Evolutionary conservation across 2,797 vertebrate genomes (phyloP).

Genomic region (Sebastes hubbsi): DNA sequence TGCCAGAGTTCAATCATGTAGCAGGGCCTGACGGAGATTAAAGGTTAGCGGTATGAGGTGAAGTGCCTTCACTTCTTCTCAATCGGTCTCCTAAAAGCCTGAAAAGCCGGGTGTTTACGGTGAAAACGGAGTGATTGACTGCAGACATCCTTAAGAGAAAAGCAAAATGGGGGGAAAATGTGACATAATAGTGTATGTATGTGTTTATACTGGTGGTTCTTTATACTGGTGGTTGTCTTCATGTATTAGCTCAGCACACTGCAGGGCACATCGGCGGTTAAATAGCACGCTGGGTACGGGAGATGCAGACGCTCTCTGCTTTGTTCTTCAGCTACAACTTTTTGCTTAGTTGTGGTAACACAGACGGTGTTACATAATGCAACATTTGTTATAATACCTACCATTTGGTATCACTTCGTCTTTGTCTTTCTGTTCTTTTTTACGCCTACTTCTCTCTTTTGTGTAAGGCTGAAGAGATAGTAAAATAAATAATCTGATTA

Average conservation of each 20-base stretch:
- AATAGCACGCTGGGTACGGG: background rate
- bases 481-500: background rate
- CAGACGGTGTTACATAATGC: constrained; percentile 35
- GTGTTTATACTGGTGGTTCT: background rate
- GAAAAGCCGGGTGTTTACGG: background rate
- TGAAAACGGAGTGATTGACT: background rate
- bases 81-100: background rate
- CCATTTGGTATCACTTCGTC: constrained; percentile 18
- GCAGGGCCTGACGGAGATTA: constrained; percentile 26
- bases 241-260: constrained; percentile 1
- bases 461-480: background rate
- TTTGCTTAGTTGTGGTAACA: constrained; percentile 18
- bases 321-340: constrained; percentile 33
- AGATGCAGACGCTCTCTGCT: constrained; percentile 11
- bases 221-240: background rate
- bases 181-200: background rate
- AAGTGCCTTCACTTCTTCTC: constrained; percentile 1
- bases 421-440: background rate
- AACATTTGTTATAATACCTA: constrained; percentile 27
- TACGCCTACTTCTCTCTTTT: background rate
- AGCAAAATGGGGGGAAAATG: background rate
- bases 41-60: constrained; percentile 19
- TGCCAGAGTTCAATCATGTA: constrained; percentile 38
- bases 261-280: constrained; percentile 12
- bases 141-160: background rate